Base-by-base conservation (phyloP, 2,888 invertebrate genomes). In the Sympetrum striolatum region DNA sequence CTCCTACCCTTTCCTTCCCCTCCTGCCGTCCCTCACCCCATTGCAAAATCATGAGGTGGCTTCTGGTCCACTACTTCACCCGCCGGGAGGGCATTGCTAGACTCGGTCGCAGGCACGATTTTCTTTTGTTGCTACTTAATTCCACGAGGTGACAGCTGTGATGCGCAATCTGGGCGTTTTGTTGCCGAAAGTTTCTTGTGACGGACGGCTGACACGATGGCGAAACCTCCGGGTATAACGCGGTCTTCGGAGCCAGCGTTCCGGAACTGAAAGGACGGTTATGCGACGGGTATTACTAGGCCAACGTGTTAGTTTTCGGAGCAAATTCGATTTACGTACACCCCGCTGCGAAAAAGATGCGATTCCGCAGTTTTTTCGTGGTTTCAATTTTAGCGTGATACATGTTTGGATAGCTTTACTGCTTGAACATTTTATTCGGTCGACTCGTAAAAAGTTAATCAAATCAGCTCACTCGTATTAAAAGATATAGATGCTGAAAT, bases 71-170 rank as follows among this genome's bases (percentile, higher is more conserved):
- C 86, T 86, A 60, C 60, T 37, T n/a, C n/a, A 31, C 37, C 58
- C 82, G 53, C 58, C 82, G 35, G 82, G 53, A 82, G 82, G 82
- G 53, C 35, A 58, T 18, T 25, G 82, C 31, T 35, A 22, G 35
- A 82, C 53, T 58, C 58, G 35, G 35, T 31, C 1, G 31, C 35
- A 53, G 82, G 82, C 48, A 44, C 82, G 82, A 58, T 58, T 82
- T 58, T 82, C 82, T 53, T 82, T 82, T 82, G 82, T 82, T 82
- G 86, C 58, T n/a, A 60, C 86, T 86, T 86, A 60, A 86, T 86
- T 86, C 86, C 64, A 60, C 60, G 58, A 60, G 86, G 64, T 60
- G 86, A 86, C 86, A 86, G 58, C 60, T 86, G 86, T 86, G 48
- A 81, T 81, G 58, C 58, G 82, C 58, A 35, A 35, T 82, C 86